Percentiles rank a stretch among this genome's conserved stretches.
These are phyloP conservation scores for Petroica traversi DNA, from an alignment of 2,113 vertebrate genomes.

Conservation along the genomic window DNA sequence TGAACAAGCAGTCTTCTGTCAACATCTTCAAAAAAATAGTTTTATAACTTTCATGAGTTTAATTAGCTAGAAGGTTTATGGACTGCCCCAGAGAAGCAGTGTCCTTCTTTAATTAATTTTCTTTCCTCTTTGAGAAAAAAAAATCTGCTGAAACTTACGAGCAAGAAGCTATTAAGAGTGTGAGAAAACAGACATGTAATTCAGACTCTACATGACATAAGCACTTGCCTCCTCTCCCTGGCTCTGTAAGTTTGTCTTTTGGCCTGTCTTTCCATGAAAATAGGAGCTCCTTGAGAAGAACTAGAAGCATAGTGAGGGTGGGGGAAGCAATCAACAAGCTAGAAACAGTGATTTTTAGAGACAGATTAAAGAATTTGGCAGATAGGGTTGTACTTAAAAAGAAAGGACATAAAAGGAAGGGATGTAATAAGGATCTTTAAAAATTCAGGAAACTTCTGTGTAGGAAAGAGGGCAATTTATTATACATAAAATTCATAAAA, in stretches of 20 bases:
- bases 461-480: neutral
- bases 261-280: neutral
- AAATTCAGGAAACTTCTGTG: neutral
- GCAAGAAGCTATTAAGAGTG: neutral
- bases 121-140: neutral
- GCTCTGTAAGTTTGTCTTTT: neutral
- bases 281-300: neutral
- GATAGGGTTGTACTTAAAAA: neutral
- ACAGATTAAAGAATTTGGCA: neutral
- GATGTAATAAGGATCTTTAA: neutral
- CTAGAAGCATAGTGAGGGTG: neutral
- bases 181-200: neutral
- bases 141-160: neutral
- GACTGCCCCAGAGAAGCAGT: neutral
- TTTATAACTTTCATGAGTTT: neutral
- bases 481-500: neutral
- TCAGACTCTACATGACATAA: neutral
- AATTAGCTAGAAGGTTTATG: neutral
- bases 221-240: neutral
- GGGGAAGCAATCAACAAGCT: neutral
- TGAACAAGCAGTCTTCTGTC: neutral
- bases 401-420: neutral
- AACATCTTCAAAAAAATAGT: neutral
- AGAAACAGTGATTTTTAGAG: neutral
- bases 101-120: neutral